Evolutionary conservation across 2,797 vertebrate species (phyloP).

Genomic region (Danio albolineatus): DNA sequence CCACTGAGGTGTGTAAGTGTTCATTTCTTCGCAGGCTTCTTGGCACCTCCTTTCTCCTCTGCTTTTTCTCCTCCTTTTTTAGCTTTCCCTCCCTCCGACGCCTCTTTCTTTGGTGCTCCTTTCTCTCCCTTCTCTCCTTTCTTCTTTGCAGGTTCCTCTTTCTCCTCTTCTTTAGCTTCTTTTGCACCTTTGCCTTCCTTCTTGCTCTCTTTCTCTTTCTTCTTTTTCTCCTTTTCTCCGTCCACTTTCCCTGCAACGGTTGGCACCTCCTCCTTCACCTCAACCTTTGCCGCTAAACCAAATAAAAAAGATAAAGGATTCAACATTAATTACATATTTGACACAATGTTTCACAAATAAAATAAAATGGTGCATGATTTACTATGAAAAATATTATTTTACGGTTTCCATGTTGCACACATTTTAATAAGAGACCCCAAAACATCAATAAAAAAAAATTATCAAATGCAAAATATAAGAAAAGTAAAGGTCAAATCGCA

Average conservation of each 20-base stretch:
- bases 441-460: no score
- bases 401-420: background rate
- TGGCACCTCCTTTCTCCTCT: slow-evolving; percentile 64
- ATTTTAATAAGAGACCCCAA: no score
- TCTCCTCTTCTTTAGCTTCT: slow-evolving; percentile 70
- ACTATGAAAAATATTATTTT: background rate
- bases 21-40: slow-evolving; percentile 77
- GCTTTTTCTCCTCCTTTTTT: slow-evolving; percentile 61
- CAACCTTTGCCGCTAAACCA: slow-evolving; percentile 73
- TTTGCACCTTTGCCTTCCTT: slow-evolving; percentile 79
- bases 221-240: slow-evolving; percentile 76
- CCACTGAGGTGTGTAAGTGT: slow-evolving; percentile 40
- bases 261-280: slow-evolving; percentile 71
- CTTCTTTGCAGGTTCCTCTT: slow-evolving; percentile 72
- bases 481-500: no score
- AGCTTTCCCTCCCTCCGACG: slow-evolving; percentile 46
- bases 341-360: background rate
- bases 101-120: slow-evolving; percentile 64
- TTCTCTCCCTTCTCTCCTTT: slow-evolving; percentile 59
- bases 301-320: slow-evolving; percentile 26
- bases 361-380: background rate
- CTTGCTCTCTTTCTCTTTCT: slow-evolving; percentile 77
- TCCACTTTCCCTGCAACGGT: slow-evolving; percentile 87
- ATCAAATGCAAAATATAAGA: no score
- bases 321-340: background rate